phyloP scores from a whole-genome alignment of 2,797 vertebrate genomes.

The Sebastes minor region DNA sequence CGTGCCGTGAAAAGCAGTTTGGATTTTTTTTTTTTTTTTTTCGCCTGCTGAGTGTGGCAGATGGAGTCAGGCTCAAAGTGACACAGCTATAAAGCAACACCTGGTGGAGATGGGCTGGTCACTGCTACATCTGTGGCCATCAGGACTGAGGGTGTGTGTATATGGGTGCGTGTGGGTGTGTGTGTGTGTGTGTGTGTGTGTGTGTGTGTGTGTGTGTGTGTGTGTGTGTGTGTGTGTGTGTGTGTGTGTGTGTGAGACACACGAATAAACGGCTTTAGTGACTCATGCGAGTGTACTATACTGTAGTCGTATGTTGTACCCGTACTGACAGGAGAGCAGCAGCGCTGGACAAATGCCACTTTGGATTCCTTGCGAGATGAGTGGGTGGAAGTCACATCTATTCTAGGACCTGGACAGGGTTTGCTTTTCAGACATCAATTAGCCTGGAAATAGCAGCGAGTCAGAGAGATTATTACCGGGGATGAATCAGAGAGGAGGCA shows the following conservation, averaged over 20 bases:
- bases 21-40: conserved; percentile 46
- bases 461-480: conserved; percentile 69
- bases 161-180: conserved; percentile 29
- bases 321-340: conserved; percentile 25
- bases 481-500: conserved; percentile 68
- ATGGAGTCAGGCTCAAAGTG: conserved; percentile 83
- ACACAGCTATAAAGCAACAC: conserved; percentile 84
- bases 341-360: conserved; percentile 56
- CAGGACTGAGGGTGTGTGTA: conserved; percentile 42
- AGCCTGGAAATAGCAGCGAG: conserved; percentile 77
- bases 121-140: conserved; percentile 83
- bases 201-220: conserved; percentile 58
- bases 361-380: conserved; percentile 58
- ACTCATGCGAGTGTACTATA: conserved; percentile 25
- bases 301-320: conserved; percentile 14
- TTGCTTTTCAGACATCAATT: conserved; percentile 79
- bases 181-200: conserved; percentile 38
- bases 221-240: conserved; percentile 27
- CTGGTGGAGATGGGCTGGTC: conserved; percentile 80
- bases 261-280: conserved; percentile 21
- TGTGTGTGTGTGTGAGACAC: neutral
- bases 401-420: conserved; percentile 61
- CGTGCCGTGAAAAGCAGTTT: conserved; percentile 44
- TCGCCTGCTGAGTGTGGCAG: conserved; percentile 72
- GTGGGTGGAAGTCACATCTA: conserved; percentile 64